These are phyloP conservation scores for Patiria miniata DNA, from an alignment of 35 echinoderm and acorn worm genomes.

Conservation along the genomic window DNA sequence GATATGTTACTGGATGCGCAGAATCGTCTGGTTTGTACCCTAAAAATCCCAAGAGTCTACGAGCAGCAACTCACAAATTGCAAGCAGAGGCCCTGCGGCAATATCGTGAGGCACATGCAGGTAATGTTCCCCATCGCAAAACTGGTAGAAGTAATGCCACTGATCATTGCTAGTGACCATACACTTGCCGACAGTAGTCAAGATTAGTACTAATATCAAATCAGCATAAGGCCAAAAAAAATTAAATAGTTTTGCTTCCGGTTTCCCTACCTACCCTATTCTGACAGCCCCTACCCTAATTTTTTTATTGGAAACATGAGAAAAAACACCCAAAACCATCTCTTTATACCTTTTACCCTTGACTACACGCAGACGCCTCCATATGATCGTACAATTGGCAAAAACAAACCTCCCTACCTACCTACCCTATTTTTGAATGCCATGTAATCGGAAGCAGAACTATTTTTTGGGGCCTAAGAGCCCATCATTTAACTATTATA, in stretches of 20 bases:
- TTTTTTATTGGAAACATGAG: too few species aligned
- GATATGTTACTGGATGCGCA: too few species aligned
- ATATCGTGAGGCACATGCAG: conserved; percentile 19
- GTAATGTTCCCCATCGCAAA: neutral
- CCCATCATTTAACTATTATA: neutral
- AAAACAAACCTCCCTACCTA: neutral
- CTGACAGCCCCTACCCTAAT: too few species aligned
- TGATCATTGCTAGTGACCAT: neutral
- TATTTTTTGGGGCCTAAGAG: too few species aligned
- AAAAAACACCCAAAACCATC: too few species aligned
- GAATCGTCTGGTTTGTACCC: too few species aligned
- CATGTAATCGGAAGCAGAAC: too few species aligned
- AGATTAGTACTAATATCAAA: neutral
- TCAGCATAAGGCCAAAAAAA: neutral
- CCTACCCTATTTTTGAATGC: too few species aligned
- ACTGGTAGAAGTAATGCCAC: neutral
- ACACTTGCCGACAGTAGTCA: neutral
- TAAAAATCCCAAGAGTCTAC: conserved; percentile 20
- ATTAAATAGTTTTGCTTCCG: neutral
- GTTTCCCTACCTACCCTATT: too few species aligned
- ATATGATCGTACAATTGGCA: neutral
- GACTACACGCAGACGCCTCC: too few species aligned
- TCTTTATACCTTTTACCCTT: too few species aligned
- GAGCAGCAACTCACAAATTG: conserved; percentile 35
- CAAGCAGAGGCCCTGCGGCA: conserved; percentile 41